Percentiles rank a stretch among this genome's conserved stretches.
Evolutionary conservation across 2,888 invertebrate genomes (phyloP).

Genomic region (Meteorus colon): DNA sequence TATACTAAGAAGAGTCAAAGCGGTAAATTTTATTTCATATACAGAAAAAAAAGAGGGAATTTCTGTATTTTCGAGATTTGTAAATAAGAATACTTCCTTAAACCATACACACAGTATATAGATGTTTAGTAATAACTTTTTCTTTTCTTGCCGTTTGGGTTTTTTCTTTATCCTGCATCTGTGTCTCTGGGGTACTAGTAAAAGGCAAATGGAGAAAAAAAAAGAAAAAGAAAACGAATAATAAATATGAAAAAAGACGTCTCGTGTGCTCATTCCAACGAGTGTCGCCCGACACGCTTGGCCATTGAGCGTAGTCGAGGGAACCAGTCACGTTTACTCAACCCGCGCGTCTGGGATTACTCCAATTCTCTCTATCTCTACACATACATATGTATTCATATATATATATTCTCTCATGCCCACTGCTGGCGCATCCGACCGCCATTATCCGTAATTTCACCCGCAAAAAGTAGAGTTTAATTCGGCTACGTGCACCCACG

Average conservation of each 20-base stretch:
- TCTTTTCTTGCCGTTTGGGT: neutral
- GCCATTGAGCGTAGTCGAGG: slow-evolving; percentile 13
- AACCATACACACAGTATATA: neutral
- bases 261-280: slow-evolving; percentile 22
- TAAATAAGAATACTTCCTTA: neutral
- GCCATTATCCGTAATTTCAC: slow-evolving; percentile 31
- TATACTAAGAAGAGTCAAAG: too few relatives aligned
- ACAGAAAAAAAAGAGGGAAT: too few relatives aligned
- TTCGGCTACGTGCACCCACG: slow-evolving; percentile 19
- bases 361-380: slow-evolving; percentile 17
- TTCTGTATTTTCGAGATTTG: neutral
- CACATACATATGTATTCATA: neutral
- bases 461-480: slow-evolving; percentile 26
- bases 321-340: slow-evolving; percentile 24
- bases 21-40: too few relatives aligned
- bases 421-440: neutral
- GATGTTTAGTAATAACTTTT: neutral
- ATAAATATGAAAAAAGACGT: slow-evolving; percentile 11
- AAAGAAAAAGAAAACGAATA: slow-evolving; percentile 8
- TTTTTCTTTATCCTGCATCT: neutral
- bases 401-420: neutral
- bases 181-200: neutral
- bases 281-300: slow-evolving; percentile 18
- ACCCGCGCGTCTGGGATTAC: slow-evolving; percentile 29
- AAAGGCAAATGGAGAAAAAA: neutral